phyloP scores from a whole-genome alignment of 2,888 invertebrate genomes.

The Melieria omissa region DNA sequence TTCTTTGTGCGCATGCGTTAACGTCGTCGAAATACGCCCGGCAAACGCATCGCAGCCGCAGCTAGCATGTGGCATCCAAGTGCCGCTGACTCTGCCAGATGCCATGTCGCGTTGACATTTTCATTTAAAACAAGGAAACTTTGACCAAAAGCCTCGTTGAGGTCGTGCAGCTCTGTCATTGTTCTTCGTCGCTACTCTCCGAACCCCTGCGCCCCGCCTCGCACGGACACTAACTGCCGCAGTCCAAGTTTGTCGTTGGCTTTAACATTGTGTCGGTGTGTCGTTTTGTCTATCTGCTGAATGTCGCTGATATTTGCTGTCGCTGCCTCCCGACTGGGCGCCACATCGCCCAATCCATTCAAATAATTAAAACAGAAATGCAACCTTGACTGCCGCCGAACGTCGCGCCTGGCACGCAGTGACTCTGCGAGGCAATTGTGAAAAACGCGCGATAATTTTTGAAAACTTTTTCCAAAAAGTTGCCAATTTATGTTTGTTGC shows the following conservation, averaged over 20 bases:
- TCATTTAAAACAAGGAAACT: slow-evolving; percentile 3
- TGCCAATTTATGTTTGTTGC: neutral
- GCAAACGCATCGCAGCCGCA: neutral
- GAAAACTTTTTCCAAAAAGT: neutral
- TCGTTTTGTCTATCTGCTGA: neutral
- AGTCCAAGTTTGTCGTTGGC: neutral
- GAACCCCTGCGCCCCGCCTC: neutral
- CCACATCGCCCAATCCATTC: neutral
- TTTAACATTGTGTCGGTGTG: neutral
- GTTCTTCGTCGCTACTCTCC: neutral
- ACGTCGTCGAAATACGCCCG: neutral
- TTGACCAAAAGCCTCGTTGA: neutral
- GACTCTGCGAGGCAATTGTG: neutral
- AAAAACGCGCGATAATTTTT: neutral
- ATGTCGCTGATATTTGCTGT: neutral
- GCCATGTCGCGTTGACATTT: slow-evolving; percentile 8
- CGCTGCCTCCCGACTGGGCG: neutral
- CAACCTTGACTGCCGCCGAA: neutral
- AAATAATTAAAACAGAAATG: neutral
- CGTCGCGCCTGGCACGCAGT: neutral
- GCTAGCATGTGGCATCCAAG: neutral
- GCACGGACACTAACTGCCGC: too few relatives aligned
- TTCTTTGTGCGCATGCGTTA: too few relatives aligned
- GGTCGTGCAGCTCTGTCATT: neutral
- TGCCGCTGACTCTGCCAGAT: neutral